Base-by-base conservation (phyloP, 2,888 invertebrate genomes). In the Hyalella azteca region DNA sequence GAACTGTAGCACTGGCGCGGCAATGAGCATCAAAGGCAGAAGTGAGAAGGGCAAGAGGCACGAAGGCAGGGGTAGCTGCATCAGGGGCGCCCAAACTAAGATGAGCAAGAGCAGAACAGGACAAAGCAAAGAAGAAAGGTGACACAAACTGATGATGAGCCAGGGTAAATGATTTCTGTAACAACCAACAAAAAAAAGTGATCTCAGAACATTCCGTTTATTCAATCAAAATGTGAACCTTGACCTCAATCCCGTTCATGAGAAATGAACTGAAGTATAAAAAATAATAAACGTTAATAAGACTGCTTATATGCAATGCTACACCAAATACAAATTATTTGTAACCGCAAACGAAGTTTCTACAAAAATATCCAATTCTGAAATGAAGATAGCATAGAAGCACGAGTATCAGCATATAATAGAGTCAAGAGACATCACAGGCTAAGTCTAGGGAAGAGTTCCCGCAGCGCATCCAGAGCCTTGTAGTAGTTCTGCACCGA, bases 381-480 rank as follows among this genome's bases (percentile, higher is more conserved):
- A n/a, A n/a, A n/a, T n/a, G n/a, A n/a, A n/a, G n/a, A n/a, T n/a
- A n/a, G n/a, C n/a, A n/a, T n/a, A n/a, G n/a, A n/a, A n/a, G n/a
- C n/a, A n/a, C n/a, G n/a, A n/a, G n/a, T n/a, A n/a, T n/a, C n/a
- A n/a, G n/a, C n/a, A n/a, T n/a, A n/a, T n/a, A n/a, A n/a, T n/a
- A n/a, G n/a, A n/a, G n/a, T n/a, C n/a, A n/a, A 15, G 45, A 9
- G 15, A 66, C 7, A 66, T 66, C 66, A 66, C 7, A 66, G 66
- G 13, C 36, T 19, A 66, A 36, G 26, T 32, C 50, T 77, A 15
- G 77, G 77, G 77, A 49, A 77, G 29, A 45, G 26, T 9, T 29
- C 32, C 11, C 75, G 73, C n/a, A 81, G 49, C 13, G 36, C 22
- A 26, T 79, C 80, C 73, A 77, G 40, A 19, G 73, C 75, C 39